These are phyloP conservation scores for Clivina fossor DNA, from an alignment of 2,888 invertebrate genomes.

Conservation along the genomic window DNA sequence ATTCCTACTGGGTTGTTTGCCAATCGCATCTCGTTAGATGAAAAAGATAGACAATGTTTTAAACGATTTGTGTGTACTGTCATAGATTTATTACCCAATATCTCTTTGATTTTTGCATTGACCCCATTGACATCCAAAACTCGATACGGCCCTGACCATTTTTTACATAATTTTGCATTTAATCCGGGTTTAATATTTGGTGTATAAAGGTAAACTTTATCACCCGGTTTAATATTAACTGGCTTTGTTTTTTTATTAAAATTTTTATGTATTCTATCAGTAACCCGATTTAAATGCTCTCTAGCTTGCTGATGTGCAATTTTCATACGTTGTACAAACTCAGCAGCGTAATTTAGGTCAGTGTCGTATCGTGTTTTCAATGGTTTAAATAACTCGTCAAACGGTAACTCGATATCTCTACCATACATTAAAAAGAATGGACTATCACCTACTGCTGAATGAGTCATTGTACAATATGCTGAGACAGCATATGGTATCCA, in stretches of 20 bases:
- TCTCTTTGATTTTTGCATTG: slow-evolving; percentile 9
- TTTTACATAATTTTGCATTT: slow-evolving; percentile 13
- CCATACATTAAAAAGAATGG: slow-evolving; percentile 19
- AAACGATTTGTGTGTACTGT: slow-evolving; percentile 13
- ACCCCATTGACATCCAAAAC: neutral
- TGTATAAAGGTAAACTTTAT: slow-evolving; percentile 13
- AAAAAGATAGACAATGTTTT: neutral
- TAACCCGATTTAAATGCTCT: slow-evolving; percentile 2
- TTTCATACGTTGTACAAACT: slow-evolving; percentile 14
- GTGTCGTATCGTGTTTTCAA: neutral
- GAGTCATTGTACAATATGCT: slow-evolving; percentile 11
- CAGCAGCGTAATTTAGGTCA: slow-evolving; percentile 3
- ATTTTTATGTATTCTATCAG: slow-evolving; percentile 10
- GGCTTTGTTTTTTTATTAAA: slow-evolving; percentile 18
- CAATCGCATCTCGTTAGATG: too few relatives aligned
- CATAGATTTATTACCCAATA: neutral
- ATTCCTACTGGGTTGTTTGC: too few relatives aligned
- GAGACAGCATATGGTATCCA: slow-evolving; percentile 20
- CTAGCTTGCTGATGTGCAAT: slow-evolving; percentile 13
- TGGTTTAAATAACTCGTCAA: slow-evolving; percentile 10
- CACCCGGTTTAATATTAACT: slow-evolving; percentile 3
- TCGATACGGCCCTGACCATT: slow-evolving; percentile 19
- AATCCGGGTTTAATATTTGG: slow-evolving; percentile 8
- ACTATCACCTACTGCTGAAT: slow-evolving; percentile 4
- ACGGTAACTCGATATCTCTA: slow-evolving; percentile 7